These are phyloP conservation scores for Calliopum simillimum DNA, from an alignment of 2,888 invertebrate species.

Conservation along the genomic window DNA sequence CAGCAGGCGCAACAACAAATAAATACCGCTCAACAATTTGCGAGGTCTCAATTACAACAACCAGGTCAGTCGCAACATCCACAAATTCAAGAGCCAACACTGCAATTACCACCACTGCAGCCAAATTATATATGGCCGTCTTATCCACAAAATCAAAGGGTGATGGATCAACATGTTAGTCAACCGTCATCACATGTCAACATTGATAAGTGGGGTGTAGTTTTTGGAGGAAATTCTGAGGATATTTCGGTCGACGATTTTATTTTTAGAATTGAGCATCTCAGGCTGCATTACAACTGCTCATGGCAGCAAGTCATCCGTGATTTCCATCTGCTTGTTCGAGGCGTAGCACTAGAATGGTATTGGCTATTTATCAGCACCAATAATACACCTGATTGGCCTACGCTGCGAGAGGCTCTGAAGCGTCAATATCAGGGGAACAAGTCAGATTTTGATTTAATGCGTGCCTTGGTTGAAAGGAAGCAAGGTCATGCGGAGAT, in stretches of 20 bases:
- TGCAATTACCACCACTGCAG: too few relatives aligned
- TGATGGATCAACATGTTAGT: too few relatives aligned
- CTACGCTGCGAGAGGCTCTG: background rate
- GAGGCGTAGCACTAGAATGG: slow-evolving; percentile 28
- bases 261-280: slow-evolving; percentile 29
- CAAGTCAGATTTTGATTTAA: slow-evolving; percentile 18
- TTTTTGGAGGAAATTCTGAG: slow-evolving; percentile 6
- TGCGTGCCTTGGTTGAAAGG: slow-evolving; percentile 25
- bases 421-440: slow-evolving; percentile 1
- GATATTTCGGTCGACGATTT: background rate
- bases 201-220: slow-evolving; percentile 27
- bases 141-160: too few relatives aligned
- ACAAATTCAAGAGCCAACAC: too few relatives aligned
- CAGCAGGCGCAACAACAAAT: too few relatives aligned
- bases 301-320: slow-evolving; percentile 13
- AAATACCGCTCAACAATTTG: too few relatives aligned
- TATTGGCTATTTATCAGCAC: slow-evolving; percentile 24
- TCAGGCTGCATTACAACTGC: slow-evolving; percentile 10
- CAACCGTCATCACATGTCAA: too few relatives aligned
- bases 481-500: slow-evolving; percentile 14
- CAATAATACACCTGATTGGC: slow-evolving; percentile 1
- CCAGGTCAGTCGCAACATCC: too few relatives aligned
- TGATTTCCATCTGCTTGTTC: slow-evolving; percentile 26
- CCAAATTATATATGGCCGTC: too few relatives aligned
- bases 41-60: too few relatives aligned